Percentiles rank a stretch among this genome's conserved stretches.
These are phyloP conservation scores for Heliothis virescens DNA, from an alignment of 1,140 invertebrate species.

Conservation along the genomic window DNA sequence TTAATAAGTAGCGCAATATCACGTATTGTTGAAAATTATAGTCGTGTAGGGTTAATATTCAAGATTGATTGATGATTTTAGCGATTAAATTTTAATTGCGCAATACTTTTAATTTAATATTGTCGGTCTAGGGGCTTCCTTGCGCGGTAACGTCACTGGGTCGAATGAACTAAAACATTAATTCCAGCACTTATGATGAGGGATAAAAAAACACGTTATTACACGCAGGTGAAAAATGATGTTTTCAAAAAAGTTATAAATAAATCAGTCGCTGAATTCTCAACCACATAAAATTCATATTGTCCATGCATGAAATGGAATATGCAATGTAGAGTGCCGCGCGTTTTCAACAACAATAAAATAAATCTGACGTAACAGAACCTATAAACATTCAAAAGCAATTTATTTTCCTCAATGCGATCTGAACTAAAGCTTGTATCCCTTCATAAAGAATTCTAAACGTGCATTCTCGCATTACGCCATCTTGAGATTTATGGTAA, in stretches of 20 bases:
- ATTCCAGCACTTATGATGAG: no score
- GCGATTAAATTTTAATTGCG: no score
- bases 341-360: conserved; percentile 37
- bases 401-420: conserved; percentile 62
- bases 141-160: no score
- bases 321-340: conserved; percentile 27
- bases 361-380: conserved; percentile 42
- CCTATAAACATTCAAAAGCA: conserved; percentile 55
- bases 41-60: no score
- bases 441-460: conserved; percentile 81
- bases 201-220: neutral
- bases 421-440: conserved; percentile 63
- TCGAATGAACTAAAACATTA: no score
- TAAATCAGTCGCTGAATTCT: conserved; percentile 13
- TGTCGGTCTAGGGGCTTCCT: no score
- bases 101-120: no score
- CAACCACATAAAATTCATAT: conserved; percentile 24
- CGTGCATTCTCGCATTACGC: conserved; percentile 79
- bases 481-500: conserved; percentile 83
- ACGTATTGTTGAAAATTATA: no score
- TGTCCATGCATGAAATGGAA: conserved; percentile 21
- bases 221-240: neutral
- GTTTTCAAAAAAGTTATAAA: conserved; percentile 13
- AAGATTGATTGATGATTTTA: no score
- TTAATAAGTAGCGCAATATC: no score